Conservation (phyloP, 1,140 invertebrate genomes). For the Drosophila bocqueti region DNA sequence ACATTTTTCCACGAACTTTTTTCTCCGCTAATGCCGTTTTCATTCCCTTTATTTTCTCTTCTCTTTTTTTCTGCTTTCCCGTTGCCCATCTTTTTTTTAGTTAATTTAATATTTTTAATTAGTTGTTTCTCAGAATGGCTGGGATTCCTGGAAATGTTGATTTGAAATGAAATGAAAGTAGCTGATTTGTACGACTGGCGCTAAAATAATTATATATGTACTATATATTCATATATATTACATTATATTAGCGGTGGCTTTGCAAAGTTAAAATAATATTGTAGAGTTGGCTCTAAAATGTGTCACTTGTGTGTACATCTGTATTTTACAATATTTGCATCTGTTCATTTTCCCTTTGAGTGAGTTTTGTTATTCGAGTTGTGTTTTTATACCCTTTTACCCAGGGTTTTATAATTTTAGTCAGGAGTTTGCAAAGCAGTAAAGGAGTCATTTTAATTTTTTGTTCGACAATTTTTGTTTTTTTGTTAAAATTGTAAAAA, state of each 20-base stretch:
- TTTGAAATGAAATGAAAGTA: neutral
- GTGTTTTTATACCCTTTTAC: too few relatives aligned
- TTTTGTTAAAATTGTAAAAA: too few relatives aligned
- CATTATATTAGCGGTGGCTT: neutral
- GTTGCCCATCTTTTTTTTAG: neutral
- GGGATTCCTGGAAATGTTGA: neutral
- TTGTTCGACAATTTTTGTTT: too few relatives aligned
- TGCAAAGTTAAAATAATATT: neutral
- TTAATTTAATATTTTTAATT: slow-evolving; percentile 13
- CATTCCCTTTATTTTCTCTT: neutral
- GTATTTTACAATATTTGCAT: neutral
- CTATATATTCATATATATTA: neutral
- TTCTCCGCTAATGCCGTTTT: neutral
- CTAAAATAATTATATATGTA: neutral
- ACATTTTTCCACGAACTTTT: neutral
- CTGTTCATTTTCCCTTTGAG: slow-evolving; percentile 1
- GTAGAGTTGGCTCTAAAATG: neutral
- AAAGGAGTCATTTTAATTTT: too few relatives aligned
- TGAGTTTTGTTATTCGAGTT: slow-evolving; percentile 5
- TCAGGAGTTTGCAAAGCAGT: too few relatives aligned
- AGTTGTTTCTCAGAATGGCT: neutral
- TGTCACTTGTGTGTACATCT: neutral
- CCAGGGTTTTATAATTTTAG: too few relatives aligned
- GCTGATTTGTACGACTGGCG: neutral
- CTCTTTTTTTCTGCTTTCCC: too few relatives aligned